phyloP scores from a whole-genome alignment of 1,140 invertebrate genomes.

The Subanguina moxae region DNA sequence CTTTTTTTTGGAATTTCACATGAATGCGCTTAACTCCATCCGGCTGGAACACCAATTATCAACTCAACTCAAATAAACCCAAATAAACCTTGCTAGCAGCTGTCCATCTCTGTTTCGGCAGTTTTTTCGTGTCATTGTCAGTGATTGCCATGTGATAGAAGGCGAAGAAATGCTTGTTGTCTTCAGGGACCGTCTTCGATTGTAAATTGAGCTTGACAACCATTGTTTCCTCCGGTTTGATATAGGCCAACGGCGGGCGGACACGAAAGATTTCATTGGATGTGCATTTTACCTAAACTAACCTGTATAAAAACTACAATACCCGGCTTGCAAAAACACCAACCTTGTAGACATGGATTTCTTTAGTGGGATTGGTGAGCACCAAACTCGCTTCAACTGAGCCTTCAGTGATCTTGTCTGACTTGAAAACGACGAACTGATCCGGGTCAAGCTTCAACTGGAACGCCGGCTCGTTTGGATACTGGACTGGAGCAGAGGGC shows the following conservation, averaged over 20 bases:
- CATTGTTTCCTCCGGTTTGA: conserved; percentile 24
- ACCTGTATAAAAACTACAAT: background rate
- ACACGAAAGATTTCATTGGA: conserved; percentile 48
- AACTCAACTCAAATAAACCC: no score
- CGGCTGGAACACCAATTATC: no score
- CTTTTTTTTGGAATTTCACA: conserved; percentile 12
- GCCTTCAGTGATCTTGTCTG: conserved; percentile 24
- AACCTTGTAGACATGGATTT: conserved; percentile 35
- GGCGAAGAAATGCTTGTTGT: conserved; percentile 42
- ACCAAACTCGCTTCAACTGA: conserved; percentile 20
- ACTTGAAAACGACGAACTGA: conserved; percentile 24
- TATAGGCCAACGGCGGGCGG: conserved; percentile 34
- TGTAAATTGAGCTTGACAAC: conserved; percentile 23
- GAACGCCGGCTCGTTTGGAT: conserved; percentile 31
- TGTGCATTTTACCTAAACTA: conserved; percentile 39
- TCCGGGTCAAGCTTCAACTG: conserved; percentile 38
- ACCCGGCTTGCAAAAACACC: background rate
- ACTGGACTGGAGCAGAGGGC: background rate
- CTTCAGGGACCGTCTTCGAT: conserved; percentile 28
- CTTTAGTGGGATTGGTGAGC: conserved; percentile 36
- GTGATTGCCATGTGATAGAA: conserved; percentile 31
- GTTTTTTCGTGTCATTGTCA: conserved; percentile 1
- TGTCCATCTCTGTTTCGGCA: conserved; percentile 29
- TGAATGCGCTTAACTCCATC: conserved; percentile 26
- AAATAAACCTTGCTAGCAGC: no score